phyloP scores from a whole-genome alignment of 2,113 vertebrate genomes.

The Zonotrichia leucophrys region DNA sequence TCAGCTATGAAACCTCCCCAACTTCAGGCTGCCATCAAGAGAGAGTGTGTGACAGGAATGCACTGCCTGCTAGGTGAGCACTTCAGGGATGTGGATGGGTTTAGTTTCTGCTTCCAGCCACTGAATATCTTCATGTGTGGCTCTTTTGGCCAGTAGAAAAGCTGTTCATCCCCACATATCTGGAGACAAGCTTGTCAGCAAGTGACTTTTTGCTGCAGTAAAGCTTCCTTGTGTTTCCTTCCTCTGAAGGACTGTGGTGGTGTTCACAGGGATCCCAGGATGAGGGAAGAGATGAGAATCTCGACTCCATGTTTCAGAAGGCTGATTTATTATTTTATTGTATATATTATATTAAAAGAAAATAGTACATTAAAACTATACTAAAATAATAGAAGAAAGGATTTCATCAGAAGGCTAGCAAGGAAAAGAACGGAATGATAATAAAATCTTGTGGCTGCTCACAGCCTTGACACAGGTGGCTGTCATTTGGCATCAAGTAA shows the following conservation, averaged over 20 bases:
- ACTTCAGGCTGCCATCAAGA: background rate
- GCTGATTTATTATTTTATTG: too few relatives aligned
- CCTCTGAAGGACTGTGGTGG: background rate
- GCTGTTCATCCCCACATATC: background rate
- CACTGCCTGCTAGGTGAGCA: background rate
- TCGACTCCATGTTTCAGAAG: too few relatives aligned
- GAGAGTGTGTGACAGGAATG: background rate
- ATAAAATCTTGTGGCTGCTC: too few relatives aligned
- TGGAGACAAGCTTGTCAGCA: background rate
- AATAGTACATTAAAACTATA: too few relatives aligned
- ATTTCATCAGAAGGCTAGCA: too few relatives aligned
- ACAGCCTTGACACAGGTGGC: too few relatives aligned
- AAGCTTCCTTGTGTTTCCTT: background rate
- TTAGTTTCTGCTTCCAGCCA: background rate
- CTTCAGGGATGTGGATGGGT: background rate
- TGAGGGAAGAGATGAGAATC: too few relatives aligned
- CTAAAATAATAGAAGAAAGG: too few relatives aligned
- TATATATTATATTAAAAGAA: too few relatives aligned
- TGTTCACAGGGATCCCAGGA: too few relatives aligned
- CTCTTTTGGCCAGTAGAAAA: background rate
- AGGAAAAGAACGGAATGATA: too few relatives aligned
- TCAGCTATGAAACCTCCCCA: background rate
- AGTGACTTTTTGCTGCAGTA: background rate
- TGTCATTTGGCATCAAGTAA: too few relatives aligned
- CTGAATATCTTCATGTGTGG: background rate